Conservation (phyloP, 2,888 invertebrate genomes). For the Caenorhabditis doughertyi region DNA sequence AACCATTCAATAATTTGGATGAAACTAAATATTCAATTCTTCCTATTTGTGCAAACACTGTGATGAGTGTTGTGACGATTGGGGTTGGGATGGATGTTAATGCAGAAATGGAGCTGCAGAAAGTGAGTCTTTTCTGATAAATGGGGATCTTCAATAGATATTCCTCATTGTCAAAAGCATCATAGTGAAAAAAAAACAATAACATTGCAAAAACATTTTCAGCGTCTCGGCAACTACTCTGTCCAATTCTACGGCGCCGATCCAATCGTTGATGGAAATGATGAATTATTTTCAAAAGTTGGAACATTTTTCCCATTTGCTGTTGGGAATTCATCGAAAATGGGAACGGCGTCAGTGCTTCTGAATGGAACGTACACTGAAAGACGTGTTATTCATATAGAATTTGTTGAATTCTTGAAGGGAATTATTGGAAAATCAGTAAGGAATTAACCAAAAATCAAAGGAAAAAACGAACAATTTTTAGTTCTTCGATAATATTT, state of each 20-base stretch:
- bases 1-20: conserved; percentile 54
- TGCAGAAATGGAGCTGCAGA: conserved; percentile 35
- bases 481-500: conserved; percentile 62
- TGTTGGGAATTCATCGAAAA: conserved; percentile 49
- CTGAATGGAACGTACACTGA: conserved; percentile 40
- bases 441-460: background rate
- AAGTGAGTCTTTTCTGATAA: too few species aligned
- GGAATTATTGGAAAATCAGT: conserved; percentile 42
- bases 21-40: conserved; percentile 64
- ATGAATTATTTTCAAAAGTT: conserved; percentile 47
- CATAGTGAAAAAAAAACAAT: too few species aligned
- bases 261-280: conserved; percentile 62
- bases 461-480: background rate
- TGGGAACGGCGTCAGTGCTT: conserved; percentile 49
- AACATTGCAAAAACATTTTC: background rate
- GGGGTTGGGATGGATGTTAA: conserved; percentile 57
- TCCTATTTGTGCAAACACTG: conserved; percentile 33
- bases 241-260: conserved; percentile 58
- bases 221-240: conserved; percentile 39
- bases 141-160: too few species aligned
- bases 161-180: background rate
- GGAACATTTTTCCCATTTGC: conserved; percentile 61
- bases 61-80: conserved; percentile 40
- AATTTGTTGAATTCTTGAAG: conserved; percentile 47
- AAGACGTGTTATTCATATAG: conserved; percentile 46